Base-by-base conservation (phyloP, 2,888 invertebrate genomes). In the Plusia festucae region DNA sequence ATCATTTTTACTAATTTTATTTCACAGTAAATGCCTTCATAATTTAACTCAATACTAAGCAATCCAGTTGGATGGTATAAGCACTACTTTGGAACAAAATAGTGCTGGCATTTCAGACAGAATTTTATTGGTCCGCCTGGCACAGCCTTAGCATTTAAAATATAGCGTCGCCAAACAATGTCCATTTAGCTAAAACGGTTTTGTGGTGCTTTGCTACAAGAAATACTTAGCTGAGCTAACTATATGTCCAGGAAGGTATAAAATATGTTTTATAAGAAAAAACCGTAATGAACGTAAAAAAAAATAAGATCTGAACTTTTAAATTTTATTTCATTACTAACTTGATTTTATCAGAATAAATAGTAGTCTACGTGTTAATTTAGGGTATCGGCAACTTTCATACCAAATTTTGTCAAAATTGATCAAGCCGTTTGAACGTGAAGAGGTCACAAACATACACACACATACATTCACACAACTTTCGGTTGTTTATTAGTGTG, bases 21-120 rank as follows among this genome's bases (percentile, higher is more conserved):
- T 15, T 13, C 13, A 4, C 13, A 34, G 5, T 15, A n/a, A n/a
- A n/a, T 34, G 13, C 11, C 13, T 34, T 34, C 34, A 34, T n/a
- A 40, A 34, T 4, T 15, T 15, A 40, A n/a, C n/a, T 15, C 7
- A n/a, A 40, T 40, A 40, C 20, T 52, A 40, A 18, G 53, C 49
- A 57, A 60, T 62, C 59, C 51, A 74, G 68, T 56, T 64, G 22
- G 34, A 67, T 67, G 54, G 32, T 61, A 62, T 55, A 59, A 64
- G 40, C 59, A 54, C 46, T 46, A 60, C 46, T 54, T 60, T 51
- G 51, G 49, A 32, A 63, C 65, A 62, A 78, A 73, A 77, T 77
- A 62, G 67, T 63, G 78, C 70, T 78, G 81, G 70, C 81, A 81
- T 78, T 78, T 78, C 32, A 27, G 70, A 74, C 74, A 65, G 58